phyloP scores from a whole-genome alignment of 2,113 vertebrate species.

The Rhinoptilus africanus region DNA sequence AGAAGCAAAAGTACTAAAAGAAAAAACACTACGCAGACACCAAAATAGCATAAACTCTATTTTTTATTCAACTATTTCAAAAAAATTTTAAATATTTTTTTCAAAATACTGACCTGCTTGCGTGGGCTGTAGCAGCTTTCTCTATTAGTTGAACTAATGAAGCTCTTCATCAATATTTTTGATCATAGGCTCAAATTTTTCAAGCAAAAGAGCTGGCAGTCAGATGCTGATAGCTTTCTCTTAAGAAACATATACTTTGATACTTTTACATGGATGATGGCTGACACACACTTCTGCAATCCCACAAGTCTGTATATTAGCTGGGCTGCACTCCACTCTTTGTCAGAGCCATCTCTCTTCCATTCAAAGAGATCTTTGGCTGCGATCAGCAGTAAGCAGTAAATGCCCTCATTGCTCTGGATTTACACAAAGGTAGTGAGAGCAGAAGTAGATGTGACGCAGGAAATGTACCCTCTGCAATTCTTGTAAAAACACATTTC shows the following conservation, averaged over 20 bases:
- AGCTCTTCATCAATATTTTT: not conserved
- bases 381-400: not conserved
- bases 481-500: not conserved
- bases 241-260: not conserved
- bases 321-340: accelerated
- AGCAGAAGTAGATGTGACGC: not conserved
- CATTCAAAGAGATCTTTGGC: not conserved
- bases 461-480: not conserved
- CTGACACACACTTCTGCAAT: not conserved
- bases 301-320: not conserved
- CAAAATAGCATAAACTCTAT: not conserved
- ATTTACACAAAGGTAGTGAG: not conserved
- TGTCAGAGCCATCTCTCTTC: not conserved
- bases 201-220: not conserved
- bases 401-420: not conserved
- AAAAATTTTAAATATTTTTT: not conserved
- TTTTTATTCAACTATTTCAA: not conserved
- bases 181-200: not conserved
- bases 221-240: not conserved
- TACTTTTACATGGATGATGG: not conserved
- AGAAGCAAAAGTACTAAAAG: not conserved
- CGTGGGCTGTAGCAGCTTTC: not conserved
- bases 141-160: not conserved
- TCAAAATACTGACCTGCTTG: not conserved
- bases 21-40: not conserved